Conservation (phyloP, 2,113 vertebrate genomes). For the Ciconia maguari region DNA sequence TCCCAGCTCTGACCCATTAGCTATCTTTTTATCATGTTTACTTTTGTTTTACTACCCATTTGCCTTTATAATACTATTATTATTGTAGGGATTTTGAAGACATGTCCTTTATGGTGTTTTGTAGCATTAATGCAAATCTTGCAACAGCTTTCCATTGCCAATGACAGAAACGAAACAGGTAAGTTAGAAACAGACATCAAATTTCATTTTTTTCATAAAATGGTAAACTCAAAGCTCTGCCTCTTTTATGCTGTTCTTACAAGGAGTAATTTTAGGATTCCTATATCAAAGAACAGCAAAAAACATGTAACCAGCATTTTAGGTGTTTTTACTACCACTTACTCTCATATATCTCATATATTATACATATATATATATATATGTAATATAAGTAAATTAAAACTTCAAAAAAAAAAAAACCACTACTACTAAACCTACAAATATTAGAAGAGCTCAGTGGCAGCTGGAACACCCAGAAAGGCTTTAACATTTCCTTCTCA, state of each 20-base stretch:
- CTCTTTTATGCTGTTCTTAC: neutral
- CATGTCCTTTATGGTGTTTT: neutral
- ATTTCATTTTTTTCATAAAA: neutral
- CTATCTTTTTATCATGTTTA: neutral
- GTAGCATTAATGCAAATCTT: neutral
- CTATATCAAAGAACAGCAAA: neutral
- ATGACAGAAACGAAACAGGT: neutral
- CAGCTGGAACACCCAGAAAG: neutral
- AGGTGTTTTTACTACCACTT: neutral
- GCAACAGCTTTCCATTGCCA: neutral
- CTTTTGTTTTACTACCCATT: neutral
- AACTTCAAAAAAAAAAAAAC: neutral
- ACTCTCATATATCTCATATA: neutral
- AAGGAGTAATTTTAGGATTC: neutral
- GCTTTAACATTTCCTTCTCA: neutral
- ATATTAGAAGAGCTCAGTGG: neutral
- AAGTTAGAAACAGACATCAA: neutral
- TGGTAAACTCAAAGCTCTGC: neutral
- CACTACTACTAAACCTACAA: neutral
- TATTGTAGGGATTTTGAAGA: neutral
- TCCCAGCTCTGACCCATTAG: neutral
- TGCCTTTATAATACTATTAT: neutral
- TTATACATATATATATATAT: too few species aligned
- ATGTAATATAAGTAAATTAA: neutral
- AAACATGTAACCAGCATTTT: neutral